phyloP scores from a whole-genome alignment of 2,797 vertebrate species.

The Setipinna tenuifilis region DNA sequence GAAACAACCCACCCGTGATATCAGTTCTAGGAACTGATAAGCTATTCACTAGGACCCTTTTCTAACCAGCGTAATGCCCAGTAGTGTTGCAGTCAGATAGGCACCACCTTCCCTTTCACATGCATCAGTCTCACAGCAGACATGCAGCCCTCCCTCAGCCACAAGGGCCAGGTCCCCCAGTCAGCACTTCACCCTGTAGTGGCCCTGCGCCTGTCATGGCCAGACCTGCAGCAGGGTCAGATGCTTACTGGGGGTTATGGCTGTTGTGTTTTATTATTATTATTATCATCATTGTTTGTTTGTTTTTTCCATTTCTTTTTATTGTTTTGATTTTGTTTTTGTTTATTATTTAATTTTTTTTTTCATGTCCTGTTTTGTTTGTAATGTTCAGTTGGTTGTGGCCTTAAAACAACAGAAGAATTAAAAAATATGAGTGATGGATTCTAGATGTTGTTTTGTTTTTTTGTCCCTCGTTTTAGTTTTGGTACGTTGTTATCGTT shows the following conservation, averaged over 20 bases:
- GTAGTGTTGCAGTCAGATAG: not conserved
- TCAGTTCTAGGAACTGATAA: not conserved
- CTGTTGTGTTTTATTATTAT: not conserved
- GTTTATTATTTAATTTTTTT: not conserved
- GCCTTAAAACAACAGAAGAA: not conserved
- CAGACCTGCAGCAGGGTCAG: not conserved
- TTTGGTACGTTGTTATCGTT: not conserved
- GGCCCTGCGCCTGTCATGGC: not conserved
- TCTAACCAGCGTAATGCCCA: not conserved
- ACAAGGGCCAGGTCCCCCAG: not conserved
- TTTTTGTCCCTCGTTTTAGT: constrained; percentile 23
- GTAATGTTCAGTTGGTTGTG: not conserved
- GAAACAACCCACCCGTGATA: too few relatives aligned
- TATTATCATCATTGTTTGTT: not conserved
- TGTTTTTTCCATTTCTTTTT: not conserved
- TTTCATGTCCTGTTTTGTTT: not conserved
- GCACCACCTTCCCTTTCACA: not conserved
- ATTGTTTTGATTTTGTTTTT: not conserved
- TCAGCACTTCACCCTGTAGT: not conserved
- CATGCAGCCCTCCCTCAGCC: not conserved
- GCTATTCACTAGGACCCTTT: not conserved
- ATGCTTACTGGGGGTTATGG: not conserved
- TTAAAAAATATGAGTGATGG: not conserved
- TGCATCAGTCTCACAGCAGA: not conserved
- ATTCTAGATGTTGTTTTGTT: constrained; percentile 31